Conservation (phyloP, 2,797 vertebrate species). For the Poecilia picta region DNA sequence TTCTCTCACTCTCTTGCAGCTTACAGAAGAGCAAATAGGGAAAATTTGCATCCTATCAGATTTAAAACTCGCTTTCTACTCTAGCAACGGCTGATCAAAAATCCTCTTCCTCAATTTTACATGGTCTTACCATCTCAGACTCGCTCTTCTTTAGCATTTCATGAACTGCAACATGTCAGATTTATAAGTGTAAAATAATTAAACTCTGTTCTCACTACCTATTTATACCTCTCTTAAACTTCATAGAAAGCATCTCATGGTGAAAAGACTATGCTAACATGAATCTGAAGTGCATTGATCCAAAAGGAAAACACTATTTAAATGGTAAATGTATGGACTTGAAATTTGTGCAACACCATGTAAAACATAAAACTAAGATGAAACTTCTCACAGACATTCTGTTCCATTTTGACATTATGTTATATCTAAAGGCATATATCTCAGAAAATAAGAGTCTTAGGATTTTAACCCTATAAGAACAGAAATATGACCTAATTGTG, state of each 20-base stretch:
- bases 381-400: background rate
- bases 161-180: constrained; percentile 35
- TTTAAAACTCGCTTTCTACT: background rate
- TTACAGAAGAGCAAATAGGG: background rate
- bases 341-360: background rate
- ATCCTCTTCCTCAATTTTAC: constrained; percentile 23
- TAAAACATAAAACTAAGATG: background rate
- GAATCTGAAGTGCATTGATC: background rate
- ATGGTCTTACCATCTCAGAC: constrained; percentile 15
- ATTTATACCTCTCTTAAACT: constrained; percentile 29
- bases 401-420: background rate
- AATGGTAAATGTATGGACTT: background rate
- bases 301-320: background rate
- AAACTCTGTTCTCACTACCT: constrained; percentile 15
- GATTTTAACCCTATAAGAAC: background rate
- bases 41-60: background rate
- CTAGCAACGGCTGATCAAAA: background rate
- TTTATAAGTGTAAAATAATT: constrained; percentile 35
- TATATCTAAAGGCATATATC: background rate
- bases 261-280: background rate
- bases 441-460: no score
- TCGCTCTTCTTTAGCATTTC: constrained; percentile 42
- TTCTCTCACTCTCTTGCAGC: background rate
- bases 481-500: background rate
- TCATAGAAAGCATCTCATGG: background rate